Evolutionary conservation across 2,888 invertebrate genomes (phyloP), one percentile per base, ranked within the genome.

Genomic region (Plebejus anna): DNA sequence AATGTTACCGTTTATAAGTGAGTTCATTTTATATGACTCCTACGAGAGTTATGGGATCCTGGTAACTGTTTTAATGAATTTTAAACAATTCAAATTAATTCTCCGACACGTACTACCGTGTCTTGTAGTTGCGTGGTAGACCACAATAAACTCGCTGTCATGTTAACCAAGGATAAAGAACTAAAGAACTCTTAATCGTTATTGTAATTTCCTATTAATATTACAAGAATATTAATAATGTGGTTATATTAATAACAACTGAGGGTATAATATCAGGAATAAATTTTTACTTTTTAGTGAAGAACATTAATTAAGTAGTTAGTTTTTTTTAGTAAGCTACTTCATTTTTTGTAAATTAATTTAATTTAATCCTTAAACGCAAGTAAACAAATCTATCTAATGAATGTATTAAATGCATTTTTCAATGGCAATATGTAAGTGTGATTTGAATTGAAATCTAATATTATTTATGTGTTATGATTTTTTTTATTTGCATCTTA

Each of bases 101-200:
- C 76, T 78, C 77, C 76, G 79, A 77, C 79, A 78, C 76, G 76
- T 57, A 78, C 81, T 80, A 79, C 80, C 79, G 81, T 79, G 80
- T 77, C 80, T 80, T 79, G 11, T 79, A 78, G 77, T 80, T 79
- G 86, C 85, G 84, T 86, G 84, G 76, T 78, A 77, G 80, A 75
- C 61, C 32, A 76, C 77, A 82, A 81, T 87, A 85, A 85, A 85
- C 81, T 82, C 80, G 76, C 77, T 78, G 77, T 80, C 75, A 78
- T 80, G 80, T 79, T 77, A 77, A 47, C 59, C 55, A 38, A 36
- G 59, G 36, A 75, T 75, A 76, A 57, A 71, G 36, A 76, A 76
- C 71, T 77, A 76, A 77, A 76, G 51, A 76, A 77, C 57, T 61
- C 75, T 75, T 72, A 75, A 76, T 76, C 42, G 22, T 38, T 38